These are phyloP conservation scores for Limenitis camilla DNA, from an alignment of 2,888 invertebrate species.

Conservation along the genomic window DNA sequence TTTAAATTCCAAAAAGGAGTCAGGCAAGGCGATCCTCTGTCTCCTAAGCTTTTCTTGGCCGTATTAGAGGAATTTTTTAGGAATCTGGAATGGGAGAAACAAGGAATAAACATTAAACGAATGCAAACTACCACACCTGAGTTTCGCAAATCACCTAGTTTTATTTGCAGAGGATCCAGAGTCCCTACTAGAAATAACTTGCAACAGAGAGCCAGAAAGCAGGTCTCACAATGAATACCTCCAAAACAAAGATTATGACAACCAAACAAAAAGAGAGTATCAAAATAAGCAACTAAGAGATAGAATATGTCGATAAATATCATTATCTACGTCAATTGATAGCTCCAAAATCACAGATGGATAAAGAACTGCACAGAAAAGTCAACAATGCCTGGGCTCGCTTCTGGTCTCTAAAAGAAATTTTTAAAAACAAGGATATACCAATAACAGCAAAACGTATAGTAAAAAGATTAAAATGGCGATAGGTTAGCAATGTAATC, in stretches of 20 bases:
- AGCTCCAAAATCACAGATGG: background rate
- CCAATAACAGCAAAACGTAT: background rate
- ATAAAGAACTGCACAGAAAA: background rate
- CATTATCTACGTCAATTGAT: background rate
- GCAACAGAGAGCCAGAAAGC: background rate
- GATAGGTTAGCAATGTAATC: too few species aligned
- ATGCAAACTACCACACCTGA: too few species aligned
- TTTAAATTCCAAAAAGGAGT: too few species aligned
- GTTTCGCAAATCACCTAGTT: background rate
- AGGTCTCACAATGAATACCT: background rate
- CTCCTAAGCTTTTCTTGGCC: too few species aligned
- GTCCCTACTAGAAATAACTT: too few species aligned
- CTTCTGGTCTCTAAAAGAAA: background rate
- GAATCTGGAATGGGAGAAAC: background rate
- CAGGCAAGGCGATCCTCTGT: too few species aligned
- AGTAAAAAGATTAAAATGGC: too few species aligned
- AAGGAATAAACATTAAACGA: background rate
- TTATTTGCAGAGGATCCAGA: too few species aligned
- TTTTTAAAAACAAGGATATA: background rate
- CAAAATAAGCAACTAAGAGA: background rate
- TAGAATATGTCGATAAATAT: background rate
- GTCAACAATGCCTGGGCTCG: background rate
- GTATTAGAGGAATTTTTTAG: too few species aligned
- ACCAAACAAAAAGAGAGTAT: background rate
- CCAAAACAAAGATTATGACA: background rate